Percentiles rank a stretch among this genome's conserved stretches.
phyloP scores from a whole-genome alignment of 2,888 invertebrate genomes.

The Lacanobia wlatinum region DNA sequence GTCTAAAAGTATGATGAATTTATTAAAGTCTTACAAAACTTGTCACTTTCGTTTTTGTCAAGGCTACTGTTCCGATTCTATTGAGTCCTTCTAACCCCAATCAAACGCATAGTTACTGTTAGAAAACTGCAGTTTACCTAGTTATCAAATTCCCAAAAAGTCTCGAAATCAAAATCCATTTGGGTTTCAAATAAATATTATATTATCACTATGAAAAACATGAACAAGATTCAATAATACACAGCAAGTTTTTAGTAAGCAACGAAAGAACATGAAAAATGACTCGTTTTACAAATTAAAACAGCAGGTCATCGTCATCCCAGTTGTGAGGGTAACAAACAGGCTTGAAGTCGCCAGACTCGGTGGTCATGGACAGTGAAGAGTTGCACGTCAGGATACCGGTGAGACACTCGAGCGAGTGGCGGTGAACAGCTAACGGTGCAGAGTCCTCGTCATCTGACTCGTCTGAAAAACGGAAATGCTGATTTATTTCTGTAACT shows the following conservation, averaged over 20 bases:
- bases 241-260: neutral
- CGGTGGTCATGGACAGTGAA: constrained; percentile 70
- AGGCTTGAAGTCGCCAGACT: constrained; percentile 79
- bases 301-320: constrained; percentile 87
- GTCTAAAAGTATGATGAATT: constrained; percentile 26
- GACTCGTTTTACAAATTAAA: constrained; percentile 69
- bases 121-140: too few species aligned
- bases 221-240: neutral
- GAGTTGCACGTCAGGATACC: constrained; percentile 70
- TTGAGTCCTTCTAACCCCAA: too few species aligned
- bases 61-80: too few species aligned
- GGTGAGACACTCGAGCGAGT: constrained; percentile 73
- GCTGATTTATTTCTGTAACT: neutral
- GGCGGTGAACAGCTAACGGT: constrained; percentile 59
- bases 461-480: constrained; percentile 35
- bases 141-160: neutral
- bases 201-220: constrained; percentile 11
- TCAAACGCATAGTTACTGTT: too few species aligned
- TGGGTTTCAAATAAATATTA: constrained; percentile 7
- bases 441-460: constrained; percentile 33
- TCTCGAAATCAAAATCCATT: constrained; percentile 17
- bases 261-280: neutral
- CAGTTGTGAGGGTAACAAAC: constrained; percentile 82
- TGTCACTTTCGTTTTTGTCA: neutral
- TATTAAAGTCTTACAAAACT: constrained; percentile 28